Base-by-base conservation (phyloP, 2,113 vertebrate genomes). In the Notarius lentiginosus region DNA sequence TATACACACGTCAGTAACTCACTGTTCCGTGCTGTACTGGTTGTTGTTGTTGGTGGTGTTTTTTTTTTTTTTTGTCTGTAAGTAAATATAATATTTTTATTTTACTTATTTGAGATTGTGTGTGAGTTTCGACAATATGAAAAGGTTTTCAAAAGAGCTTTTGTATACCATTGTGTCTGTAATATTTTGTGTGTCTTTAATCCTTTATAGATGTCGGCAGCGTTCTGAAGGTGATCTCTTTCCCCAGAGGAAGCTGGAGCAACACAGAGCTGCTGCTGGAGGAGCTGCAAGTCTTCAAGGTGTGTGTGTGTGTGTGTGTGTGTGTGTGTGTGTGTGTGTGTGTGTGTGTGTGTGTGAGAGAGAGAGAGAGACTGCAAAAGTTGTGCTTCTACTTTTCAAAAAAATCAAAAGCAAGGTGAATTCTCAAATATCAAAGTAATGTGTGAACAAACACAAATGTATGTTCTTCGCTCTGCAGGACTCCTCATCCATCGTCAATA, bases 261-360 rank as follows among this genome's bases (percentile, higher is more conserved):
- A 96, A 91, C 86, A 96, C 96, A 66, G 97, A 99, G 88, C 95
- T 99, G 90, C 94, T 99, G 10, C 93, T 99, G 85, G 98, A 99
- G 90, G 98, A 99, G 88, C 92, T 99, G 72, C 97, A 98, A 56
- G 95, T 99, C 73, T 99, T 99, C 91, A 97, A 98, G 95, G 98
- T 99, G 91, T 94, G 94, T 86, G 11, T 49, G 47, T 41, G 41
- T 41, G 41, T 41, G 41, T 41, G 41, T 41, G 41, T 41, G 34
- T 34, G 34, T 34, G 34, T 34, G 34, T 34, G 34, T 34, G 34
- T 34, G 34, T 34, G 34, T 34, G 34, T 34, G 34, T 34, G 34
- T 34, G 34, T 34, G 34, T 34, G 34, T 34, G 34, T 34, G 34
- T 34, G 34, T 34, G 34, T 34, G 34, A 2, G 34, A 0, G 2